Evolutionary conservation across 2,113 vertebrate species (phyloP), one percentile per base, ranked within the genome.

Genomic region (Seriola aureovittata): DNA sequence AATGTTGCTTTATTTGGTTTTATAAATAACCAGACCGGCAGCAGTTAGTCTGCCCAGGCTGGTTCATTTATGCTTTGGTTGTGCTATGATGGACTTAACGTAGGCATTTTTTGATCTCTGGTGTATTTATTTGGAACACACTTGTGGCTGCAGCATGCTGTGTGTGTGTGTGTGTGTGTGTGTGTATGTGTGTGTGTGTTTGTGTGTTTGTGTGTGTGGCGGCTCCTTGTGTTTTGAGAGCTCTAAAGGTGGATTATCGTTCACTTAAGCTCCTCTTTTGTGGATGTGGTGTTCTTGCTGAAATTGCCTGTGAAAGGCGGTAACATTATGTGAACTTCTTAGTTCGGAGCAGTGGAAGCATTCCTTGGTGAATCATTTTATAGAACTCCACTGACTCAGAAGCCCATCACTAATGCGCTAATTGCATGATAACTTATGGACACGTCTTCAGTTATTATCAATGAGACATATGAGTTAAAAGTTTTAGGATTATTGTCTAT

Each of bases 21-120:
- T 80, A 60, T 70, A 68, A 82, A 48, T 36, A 72, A 78, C 52
- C 71, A 78, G 40, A 79, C 36, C 21, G 29, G 62, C 78, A 62
- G 75, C 40, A 3, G 76, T 73, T 60, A 48, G 42, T 66, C 65
- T 72, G 29, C 65, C 16, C 17, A 11, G 57, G 54, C 58, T 82
- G 60, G 55, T 84, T 85, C 71, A 89, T 84, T 88, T 34, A 77
- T 64, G 77, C 44, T 36, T 84, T 63, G 38, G 42, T 21, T 10
- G 25, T 48, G 23, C 62, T 54, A 1, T 65, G 72, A 79, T 79
- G 74, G 19, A 81, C 58, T 67, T 64, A 50, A 78, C 71, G 63
- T 52, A 29, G 67, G 52, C 32, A 8, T 81, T 60, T 86, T 66
- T 34, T 75, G 19, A 71, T 80, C 42, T 84, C 59, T 40, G 46